Conservation (phyloP, 2,888 invertebrate genomes). For the Diadegma fenestrale region DNA sequence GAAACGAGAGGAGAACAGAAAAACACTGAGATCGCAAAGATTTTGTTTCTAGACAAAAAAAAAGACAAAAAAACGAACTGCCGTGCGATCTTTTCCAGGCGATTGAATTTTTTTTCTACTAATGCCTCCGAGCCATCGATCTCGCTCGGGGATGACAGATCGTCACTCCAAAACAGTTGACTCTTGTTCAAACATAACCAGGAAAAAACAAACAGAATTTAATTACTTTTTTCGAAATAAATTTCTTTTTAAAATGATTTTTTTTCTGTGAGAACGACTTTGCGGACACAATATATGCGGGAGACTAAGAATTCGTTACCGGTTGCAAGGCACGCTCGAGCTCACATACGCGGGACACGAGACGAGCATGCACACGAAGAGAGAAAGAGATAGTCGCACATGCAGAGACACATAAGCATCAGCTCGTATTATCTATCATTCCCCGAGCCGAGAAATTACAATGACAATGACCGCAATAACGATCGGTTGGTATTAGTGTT, state of each 20-base stretch:
- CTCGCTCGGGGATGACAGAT: background rate
- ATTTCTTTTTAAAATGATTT: background rate
- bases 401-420: slow-evolving; percentile 40
- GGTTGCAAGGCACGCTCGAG: slow-evolving; percentile 74
- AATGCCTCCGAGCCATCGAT: background rate
- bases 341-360: no score
- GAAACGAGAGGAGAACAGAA: slow-evolving; percentile 11
- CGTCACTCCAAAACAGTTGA: background rate
- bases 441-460: slow-evolving; percentile 73
- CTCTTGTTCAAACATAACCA: background rate
- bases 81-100: background rate
- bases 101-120: background rate
- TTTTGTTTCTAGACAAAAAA: background rate
- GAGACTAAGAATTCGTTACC: slow-evolving; percentile 72
- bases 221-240: background rate
- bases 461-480: slow-evolving; percentile 79
- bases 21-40: background rate
- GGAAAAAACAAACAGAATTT: background rate
- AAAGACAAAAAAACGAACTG: background rate
- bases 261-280: background rate
- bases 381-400: slow-evolving; percentile 25
- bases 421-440: slow-evolving; percentile 78
- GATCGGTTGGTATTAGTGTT: slow-evolving; percentile 79
- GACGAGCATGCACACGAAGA: no score
- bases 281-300: background rate